Conservation (phyloP, 2,797 vertebrate species). For the Cheirogaleus major region DNA sequence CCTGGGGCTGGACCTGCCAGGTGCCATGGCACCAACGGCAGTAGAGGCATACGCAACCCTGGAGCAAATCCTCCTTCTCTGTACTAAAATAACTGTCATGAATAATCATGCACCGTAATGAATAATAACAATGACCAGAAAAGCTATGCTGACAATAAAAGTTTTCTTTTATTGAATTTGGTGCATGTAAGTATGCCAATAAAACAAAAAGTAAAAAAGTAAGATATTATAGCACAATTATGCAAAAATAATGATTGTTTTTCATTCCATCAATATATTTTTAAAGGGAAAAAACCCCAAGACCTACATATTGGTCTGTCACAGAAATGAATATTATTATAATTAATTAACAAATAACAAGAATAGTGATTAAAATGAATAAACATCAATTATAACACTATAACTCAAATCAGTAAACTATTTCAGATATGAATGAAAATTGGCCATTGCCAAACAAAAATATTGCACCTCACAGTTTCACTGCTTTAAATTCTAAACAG, state of each 20-base stretch:
- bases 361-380: not conserved
- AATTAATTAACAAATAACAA: not conserved
- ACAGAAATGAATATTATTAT: not conserved
- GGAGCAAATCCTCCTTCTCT: not conserved
- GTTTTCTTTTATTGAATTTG: not conserved
- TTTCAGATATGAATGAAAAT: not conserved
- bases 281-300: not conserved
- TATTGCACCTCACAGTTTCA: not conserved
- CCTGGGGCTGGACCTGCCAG: not conserved
- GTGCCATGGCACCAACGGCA: not conserved
- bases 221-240: not conserved
- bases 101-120: not conserved
- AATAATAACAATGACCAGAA: not conserved
- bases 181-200: not conserved
- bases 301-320: not conserved
- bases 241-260: not conserved
- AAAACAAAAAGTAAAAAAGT: not conserved
- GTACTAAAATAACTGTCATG: not conserved
- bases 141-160: not conserved
- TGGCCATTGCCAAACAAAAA: conserved; percentile 11
- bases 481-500: not conserved
- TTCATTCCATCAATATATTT: not conserved
- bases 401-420: not conserved
- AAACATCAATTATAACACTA: not conserved
- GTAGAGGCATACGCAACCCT: accelerated